Evolutionary conservation across 2,888 invertebrate species (phyloP), one percentile per base, ranked within the genome.

Genomic region (Resseliella maxima): DNA sequence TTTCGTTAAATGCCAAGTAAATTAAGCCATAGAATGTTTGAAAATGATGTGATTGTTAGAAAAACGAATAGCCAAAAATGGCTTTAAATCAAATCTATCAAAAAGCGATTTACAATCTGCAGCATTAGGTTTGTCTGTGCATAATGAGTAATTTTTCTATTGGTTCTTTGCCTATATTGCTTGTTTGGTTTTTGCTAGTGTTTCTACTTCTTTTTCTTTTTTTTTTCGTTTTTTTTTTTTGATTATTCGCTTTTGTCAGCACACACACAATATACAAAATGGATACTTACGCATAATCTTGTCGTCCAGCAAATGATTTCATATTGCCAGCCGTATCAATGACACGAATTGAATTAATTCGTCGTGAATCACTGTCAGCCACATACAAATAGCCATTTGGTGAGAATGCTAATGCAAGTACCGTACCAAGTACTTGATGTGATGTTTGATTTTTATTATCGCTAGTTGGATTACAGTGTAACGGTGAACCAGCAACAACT

Each of bases 401-500:
- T 81, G 97, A 96, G 90, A 98, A 98, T 0, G 97, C 95, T 88
- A 99, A 94, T 0, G 97, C 96, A 87, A 96, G 92, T 2, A 98
- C 97, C 0, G 97, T 96, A 54, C 97, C 97, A 24, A 98, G 91
- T 0, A 94, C 94, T 86, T 94, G 94, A 87, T 94, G 94, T 87
- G 93, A 92, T 87, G 94, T 93, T 88, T 93, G 92, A 86, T 92
- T 92, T 45, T 92, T 92, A 86, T 92, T 92, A 59, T 90, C 90
- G 12, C 54, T 24, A 85, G 54, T 86, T 1, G 91, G 91, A 88
- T 93, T 94, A 90, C 98, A 99, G 90, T 98, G 98, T 41, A 97
- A 92, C 21, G 98, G 98, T 86, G 96, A 96, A n/a, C 99, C 99
- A 85, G 98, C 98, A 1, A 98, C 96, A 0, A 98, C 96, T 89